Percentiles rank a stretch among this genome's conserved stretches.
phyloP scores from a whole-genome alignment of 2,888 invertebrate species.

The Dendrolimus houi region DNA sequence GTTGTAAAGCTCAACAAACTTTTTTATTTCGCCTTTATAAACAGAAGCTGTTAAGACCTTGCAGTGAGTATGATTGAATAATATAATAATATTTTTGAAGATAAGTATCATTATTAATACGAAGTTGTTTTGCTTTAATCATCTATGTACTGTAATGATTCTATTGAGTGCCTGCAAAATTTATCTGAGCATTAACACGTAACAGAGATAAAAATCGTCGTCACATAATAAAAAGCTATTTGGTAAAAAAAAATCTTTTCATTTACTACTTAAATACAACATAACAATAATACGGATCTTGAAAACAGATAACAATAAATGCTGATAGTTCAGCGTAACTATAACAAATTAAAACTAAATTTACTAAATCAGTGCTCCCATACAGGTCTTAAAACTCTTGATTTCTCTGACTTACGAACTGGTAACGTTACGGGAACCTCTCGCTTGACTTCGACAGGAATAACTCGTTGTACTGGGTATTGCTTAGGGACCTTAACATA shows the following conservation, averaged over 20 bases:
- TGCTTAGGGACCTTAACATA: slow-evolving; percentile 31
- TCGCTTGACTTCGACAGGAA: slow-evolving; percentile 27
- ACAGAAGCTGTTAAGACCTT: no score
- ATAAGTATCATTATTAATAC: no score
- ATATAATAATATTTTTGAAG: no score
- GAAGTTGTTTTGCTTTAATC: no score
- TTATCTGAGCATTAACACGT: no score
- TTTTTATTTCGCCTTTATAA: no score
- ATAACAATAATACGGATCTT: slow-evolving; percentile 16
- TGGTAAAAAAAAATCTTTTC: slow-evolving; percentile 9
- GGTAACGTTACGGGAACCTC: slow-evolving; percentile 25
- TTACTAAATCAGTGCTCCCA: slow-evolving; percentile 36
- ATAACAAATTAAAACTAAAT: slow-evolving; percentile 12
- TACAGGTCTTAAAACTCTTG: slow-evolving; percentile 35
- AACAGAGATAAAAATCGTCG: no score
- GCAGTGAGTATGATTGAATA: no score
- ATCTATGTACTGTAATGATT: no score
- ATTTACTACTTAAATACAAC: slow-evolving; percentile 11
- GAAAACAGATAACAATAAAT: slow-evolving; percentile 17
- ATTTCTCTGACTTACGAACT: slow-evolving; percentile 25
- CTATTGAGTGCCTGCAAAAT: no score
- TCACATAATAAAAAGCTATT: no score
- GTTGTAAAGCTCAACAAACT: no score
- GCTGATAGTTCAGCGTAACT: slow-evolving; percentile 11
- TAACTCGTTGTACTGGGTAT: slow-evolving; percentile 23